Percentiles rank a stretch among this genome's conserved stretches.
Conservation (phyloP, 2,888 invertebrate species). For the Galeopsomyia nigrocyanea region DNA sequence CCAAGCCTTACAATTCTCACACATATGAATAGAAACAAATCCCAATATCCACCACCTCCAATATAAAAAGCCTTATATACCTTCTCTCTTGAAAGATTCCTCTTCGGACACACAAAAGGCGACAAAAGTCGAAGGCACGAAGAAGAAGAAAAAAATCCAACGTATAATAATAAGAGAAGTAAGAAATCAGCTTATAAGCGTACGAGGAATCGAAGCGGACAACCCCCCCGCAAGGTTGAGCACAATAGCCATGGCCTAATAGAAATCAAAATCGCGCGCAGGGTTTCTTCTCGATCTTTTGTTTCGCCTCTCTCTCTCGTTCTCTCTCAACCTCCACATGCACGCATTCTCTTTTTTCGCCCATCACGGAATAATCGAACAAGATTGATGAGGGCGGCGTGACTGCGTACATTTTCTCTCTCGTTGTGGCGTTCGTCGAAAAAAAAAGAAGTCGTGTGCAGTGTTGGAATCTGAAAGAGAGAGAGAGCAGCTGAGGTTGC, state of each 20-base stretch:
- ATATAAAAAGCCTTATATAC: no score
- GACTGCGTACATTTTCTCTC: slow-evolving; percentile 57
- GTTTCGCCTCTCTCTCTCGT: slow-evolving; percentile 39
- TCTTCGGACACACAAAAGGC: no score
- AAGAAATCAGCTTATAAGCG: slow-evolving; percentile 5
- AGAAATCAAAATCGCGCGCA: slow-evolving; percentile 63
- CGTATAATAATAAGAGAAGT: not conserved
- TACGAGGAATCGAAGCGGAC: not conserved
- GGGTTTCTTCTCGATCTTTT: slow-evolving; percentile 49
- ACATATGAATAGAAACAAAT: no score
- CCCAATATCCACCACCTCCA: no score
- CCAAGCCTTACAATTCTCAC: no score
- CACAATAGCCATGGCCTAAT: slow-evolving; percentile 64
- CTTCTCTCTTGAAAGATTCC: no score
- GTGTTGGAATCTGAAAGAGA: slow-evolving; percentile 30
- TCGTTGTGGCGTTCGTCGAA: slow-evolving; percentile 2
- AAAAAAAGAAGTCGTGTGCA: no score
- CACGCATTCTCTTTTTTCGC: slow-evolving; percentile 53
- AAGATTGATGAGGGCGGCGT: slow-evolving; percentile 68
- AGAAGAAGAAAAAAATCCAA: not conserved
- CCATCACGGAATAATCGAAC: slow-evolving; percentile 69
- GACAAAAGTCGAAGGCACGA: no score
- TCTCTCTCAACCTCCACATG: slow-evolving; percentile 13
- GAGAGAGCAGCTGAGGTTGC: slow-evolving; percentile 21
- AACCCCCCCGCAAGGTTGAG: slow-evolving; percentile 57